Evolutionary conservation across 1,140 invertebrate species (phyloP).

Genomic region (Batillaria attramentaria): DNA sequence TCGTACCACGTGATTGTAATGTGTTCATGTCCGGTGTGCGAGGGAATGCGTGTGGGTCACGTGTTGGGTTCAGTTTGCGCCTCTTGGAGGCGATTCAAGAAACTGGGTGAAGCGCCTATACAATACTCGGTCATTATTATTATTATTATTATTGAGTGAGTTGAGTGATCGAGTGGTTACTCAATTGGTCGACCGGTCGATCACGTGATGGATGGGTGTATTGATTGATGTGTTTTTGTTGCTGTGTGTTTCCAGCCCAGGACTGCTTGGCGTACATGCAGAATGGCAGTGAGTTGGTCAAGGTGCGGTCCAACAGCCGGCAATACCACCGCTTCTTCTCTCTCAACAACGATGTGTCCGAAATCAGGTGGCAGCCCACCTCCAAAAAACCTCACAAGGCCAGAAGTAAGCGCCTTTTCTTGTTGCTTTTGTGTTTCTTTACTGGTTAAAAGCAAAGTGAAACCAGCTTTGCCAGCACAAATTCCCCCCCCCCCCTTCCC

Average conservation of each 20-base stretch:
- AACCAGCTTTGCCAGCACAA: too few species aligned
- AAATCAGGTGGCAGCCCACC: conserved; percentile 78
- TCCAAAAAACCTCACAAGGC: conserved; percentile 80
- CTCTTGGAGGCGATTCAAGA: too few species aligned
- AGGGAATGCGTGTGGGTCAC: too few species aligned
- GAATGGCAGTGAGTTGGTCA: conserved; percentile 77
- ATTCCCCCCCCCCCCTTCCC: too few species aligned
- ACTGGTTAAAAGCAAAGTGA: conserved; percentile 25
- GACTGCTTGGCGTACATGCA: conserved; percentile 79
- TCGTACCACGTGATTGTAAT: too few species aligned
- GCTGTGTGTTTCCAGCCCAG: conserved; percentile 71
- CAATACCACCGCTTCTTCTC: conserved; percentile 78
- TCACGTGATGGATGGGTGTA: background rate
- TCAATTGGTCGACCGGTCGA: background rate
- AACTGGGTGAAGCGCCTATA: background rate
- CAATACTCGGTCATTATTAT: background rate
- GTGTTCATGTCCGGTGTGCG: too few species aligned
- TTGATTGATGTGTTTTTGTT: background rate
- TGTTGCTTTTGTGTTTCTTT: background rate
- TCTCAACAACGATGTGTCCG: conserved; percentile 76
- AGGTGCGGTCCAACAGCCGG: conserved; percentile 77
- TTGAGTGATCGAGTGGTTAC: background rate
- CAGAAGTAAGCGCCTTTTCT: conserved; percentile 72
- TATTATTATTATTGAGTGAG: background rate
- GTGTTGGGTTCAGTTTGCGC: too few species aligned